phyloP scores from a whole-genome alignment of 2,888 invertebrate species.

The Synanthedon andrenaeformis region DNA sequence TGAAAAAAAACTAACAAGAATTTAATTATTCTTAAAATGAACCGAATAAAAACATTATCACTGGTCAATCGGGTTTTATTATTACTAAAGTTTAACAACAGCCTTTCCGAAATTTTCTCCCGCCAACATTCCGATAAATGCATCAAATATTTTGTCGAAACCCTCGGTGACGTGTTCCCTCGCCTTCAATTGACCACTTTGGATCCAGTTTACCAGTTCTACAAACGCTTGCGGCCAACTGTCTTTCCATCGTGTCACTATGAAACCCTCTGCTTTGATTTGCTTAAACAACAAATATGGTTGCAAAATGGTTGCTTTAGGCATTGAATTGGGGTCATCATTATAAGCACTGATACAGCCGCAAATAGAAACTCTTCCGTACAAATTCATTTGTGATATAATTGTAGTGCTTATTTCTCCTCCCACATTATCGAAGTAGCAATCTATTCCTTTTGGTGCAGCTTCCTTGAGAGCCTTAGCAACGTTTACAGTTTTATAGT shows the following conservation, averaged over 20 bases:
- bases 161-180: slow-evolving; percentile 76
- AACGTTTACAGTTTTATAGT: slow-evolving; percentile 73
- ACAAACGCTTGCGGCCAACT: slow-evolving; percentile 70
- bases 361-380: slow-evolving; percentile 42
- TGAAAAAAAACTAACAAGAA: too few relatives aligned
- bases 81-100: slow-evolving; percentile 67
- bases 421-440: slow-evolving; percentile 80
- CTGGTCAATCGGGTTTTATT: too few relatives aligned
- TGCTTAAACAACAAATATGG: slow-evolving; percentile 66
- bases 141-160: slow-evolving; percentile 76
- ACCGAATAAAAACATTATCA: too few relatives aligned
- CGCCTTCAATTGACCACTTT: slow-evolving; percentile 74
- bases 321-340: slow-evolving; percentile 19
- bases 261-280: slow-evolving; percentile 74
- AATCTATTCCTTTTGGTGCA: slow-evolving; percentile 74
- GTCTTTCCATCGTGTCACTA: slow-evolving; percentile 57
- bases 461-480: slow-evolving; percentile 50
- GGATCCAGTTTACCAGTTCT: slow-evolving; percentile 71
- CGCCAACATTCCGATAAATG: slow-evolving; percentile 72
- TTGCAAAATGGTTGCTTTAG: slow-evolving; percentile 60
- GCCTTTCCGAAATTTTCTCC: slow-evolving; percentile 79
- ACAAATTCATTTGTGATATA: slow-evolving; percentile 63
- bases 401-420: slow-evolving; percentile 67
- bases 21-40: too few relatives aligned
- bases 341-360: slow-evolving; percentile 47